Conservation (phyloP, 2,113 vertebrate species). For the Ivindomyrus marchei region DNA sequence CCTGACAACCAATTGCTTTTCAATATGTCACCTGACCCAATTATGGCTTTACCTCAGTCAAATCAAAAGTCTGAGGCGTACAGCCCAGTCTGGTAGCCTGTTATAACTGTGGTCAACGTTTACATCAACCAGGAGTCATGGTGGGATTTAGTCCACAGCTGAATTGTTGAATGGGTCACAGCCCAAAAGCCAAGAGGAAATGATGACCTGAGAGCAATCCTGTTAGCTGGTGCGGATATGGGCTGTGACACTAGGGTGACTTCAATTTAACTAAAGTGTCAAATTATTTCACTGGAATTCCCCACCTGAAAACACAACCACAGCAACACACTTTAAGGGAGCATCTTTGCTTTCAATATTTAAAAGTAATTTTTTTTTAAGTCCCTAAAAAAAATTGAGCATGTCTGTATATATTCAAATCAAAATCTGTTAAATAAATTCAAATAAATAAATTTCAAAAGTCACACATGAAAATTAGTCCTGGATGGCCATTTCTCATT, state of each 20-base stretch:
- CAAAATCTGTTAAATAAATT: slow-evolving; percentile 53
- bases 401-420: slow-evolving; percentile 46
- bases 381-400: slow-evolving; percentile 46
- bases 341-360: slow-evolving; percentile 58
- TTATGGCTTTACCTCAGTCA: background rate
- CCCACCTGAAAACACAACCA: background rate
- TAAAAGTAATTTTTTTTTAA: slow-evolving; percentile 34
- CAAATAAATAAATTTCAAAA: slow-evolving; percentile 60
- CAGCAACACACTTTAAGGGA: slow-evolving; percentile 15
- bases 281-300: background rate
- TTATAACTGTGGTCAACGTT: background rate
- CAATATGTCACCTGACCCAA: background rate
- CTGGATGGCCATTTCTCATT: background rate
- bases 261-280: background rate
- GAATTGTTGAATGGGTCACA: background rate
- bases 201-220: background rate
- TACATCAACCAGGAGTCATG: background rate
- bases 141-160: background rate
- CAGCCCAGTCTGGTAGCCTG: background rate
- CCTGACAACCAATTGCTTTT: background rate
- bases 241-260: background rate
- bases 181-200: background rate
- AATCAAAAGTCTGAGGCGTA: background rate
- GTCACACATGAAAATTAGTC: slow-evolving; percentile 38
- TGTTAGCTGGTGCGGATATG: background rate